A percentile compares a stretch with the other conserved stretches of the same genome.
Evolutionary conservation across 2,888 invertebrate species (phyloP).

Genomic region (Lycocerus yunnanus): DNA sequence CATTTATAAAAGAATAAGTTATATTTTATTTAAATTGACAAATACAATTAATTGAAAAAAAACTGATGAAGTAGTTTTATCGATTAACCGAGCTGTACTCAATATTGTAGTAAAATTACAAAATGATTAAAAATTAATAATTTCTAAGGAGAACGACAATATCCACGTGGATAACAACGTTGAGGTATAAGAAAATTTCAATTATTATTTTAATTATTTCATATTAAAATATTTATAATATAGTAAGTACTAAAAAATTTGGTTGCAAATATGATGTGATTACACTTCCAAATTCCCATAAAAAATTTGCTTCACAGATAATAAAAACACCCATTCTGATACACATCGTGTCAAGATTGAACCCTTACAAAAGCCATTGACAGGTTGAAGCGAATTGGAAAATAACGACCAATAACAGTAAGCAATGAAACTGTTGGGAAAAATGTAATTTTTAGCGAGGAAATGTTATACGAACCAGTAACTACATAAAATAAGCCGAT

Average conservation of each 20-base stretch:
- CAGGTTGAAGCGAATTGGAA: constrained; percentile 10
- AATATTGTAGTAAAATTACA: too few relatives aligned
- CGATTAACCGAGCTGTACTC: too few relatives aligned
- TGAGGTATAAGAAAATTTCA: too few relatives aligned
- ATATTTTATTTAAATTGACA: too few relatives aligned
- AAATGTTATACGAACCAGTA: constrained; percentile 1
- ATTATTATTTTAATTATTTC: too few relatives aligned
- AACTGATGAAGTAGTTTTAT: too few relatives aligned
- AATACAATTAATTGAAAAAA: too few relatives aligned
- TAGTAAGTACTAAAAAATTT: not conserved
- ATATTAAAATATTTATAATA: too few relatives aligned
- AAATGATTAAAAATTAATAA: too few relatives aligned
- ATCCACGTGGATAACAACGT: too few relatives aligned
- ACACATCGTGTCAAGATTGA: not conserved
- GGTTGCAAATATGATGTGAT: not conserved
- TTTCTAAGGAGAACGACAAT: too few relatives aligned
- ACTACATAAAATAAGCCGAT: constrained; percentile 4
- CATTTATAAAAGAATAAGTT: too few relatives aligned
- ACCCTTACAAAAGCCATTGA: constrained; percentile 2
- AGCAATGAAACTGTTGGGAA: constrained; percentile 12
- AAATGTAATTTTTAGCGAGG: constrained; percentile 4
- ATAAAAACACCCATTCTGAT: not conserved
- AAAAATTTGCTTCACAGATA: not conserved
- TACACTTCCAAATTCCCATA: not conserved
- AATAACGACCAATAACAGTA: constrained; percentile 12